Evolutionary conservation across 23 tunicate genomes (phyloP), one percentile per base, ranked within the genome.

Genomic region (Trididemnum clinides): DNA sequence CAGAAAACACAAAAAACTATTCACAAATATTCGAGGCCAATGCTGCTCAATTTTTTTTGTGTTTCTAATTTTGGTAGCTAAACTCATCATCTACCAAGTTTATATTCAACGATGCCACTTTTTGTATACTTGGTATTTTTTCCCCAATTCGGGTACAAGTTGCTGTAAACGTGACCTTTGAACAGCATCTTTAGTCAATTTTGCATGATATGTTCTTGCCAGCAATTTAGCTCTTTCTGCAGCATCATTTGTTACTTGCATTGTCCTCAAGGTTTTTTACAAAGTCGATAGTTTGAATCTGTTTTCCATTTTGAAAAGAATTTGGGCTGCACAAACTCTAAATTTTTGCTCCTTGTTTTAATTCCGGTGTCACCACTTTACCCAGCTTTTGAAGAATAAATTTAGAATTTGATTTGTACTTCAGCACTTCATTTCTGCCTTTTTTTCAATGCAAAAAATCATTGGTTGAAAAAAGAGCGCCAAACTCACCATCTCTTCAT

Each of bases 171-270:
- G 66, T 4, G 66, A 59, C 22, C 25, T 59, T 59, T 59, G 27
- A 59, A 3, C 25, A 19, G 66, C 5, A n/a, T 59, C 25, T 59
- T 25, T 59, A 3, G 21, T 59, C 22, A 59, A 59, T n/a, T 59
- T 59, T 25, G 20, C 22, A 28, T 59, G 66, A 59, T n/a, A 59
- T 4, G 66, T 59, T 15, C 22, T 10, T 10, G 66, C 66, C 66
- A 59, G 66, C 66, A 59, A 59, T 59, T 19, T 59, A 3, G 66
- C 66, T 59, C 66, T 59, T 59, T 59, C 66, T 10, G 66, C 66
- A 10, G 66, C 5, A 59, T 59, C 66, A 59, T 59, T 59, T 19
- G 22, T n/a, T 10, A 59, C 66, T n/a, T 59, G 66, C 66, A 59
- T 59, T 59, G 20, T 59, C 5, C 66, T 10, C 25, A 10, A n/a